Conservation (phyloP, 1,140 invertebrate species). For the Drosophila saltans region DNA sequence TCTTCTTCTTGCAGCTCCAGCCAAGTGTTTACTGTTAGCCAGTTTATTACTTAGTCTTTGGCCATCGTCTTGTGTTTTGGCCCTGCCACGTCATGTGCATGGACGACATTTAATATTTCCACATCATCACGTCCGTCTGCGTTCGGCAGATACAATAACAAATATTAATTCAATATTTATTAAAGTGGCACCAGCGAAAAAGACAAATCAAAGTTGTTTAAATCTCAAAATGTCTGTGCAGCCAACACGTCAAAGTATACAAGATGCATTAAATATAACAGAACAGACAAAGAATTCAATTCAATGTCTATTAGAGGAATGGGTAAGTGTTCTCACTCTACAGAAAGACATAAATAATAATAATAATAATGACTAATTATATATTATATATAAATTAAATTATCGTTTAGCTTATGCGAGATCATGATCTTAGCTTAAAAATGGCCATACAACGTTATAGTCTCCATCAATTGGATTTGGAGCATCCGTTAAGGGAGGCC, state of each 20-base stretch:
- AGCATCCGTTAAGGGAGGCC: slow-evolving; percentile 35
- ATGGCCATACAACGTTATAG: not conserved
- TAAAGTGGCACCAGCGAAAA: slow-evolving; percentile 3
- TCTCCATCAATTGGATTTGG: not conserved
- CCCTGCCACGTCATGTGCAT: slow-evolving; percentile 34
- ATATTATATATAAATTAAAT: no score
- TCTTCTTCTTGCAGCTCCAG: slow-evolving; percentile 25
- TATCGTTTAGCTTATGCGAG: not conserved
- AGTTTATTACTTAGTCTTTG: slow-evolving; percentile 32
- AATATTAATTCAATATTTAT: not conserved
- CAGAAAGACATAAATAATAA: not conserved
- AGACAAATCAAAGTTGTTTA: not conserved
- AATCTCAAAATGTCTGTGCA: not conserved
- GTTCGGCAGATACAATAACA: slow-evolving; percentile 21
- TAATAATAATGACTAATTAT: not conserved
- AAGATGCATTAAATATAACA: not conserved
- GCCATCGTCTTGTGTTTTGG: slow-evolving; percentile 14
- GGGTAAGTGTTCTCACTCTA: slow-evolving; percentile 19
- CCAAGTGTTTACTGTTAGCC: slow-evolving; percentile 32
- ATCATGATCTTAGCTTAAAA: not conserved
- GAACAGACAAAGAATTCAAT: slow-evolving; percentile 15
- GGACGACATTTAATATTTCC: slow-evolving; percentile 41
- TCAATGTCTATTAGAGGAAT: slow-evolving; percentile 28
- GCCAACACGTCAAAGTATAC: not conserved
- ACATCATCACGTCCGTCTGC: slow-evolving; percentile 37